Evolutionary conservation across 2,113 vertebrate species (phyloP).

Genomic region (Prionailurus viverrinus): DNA sequence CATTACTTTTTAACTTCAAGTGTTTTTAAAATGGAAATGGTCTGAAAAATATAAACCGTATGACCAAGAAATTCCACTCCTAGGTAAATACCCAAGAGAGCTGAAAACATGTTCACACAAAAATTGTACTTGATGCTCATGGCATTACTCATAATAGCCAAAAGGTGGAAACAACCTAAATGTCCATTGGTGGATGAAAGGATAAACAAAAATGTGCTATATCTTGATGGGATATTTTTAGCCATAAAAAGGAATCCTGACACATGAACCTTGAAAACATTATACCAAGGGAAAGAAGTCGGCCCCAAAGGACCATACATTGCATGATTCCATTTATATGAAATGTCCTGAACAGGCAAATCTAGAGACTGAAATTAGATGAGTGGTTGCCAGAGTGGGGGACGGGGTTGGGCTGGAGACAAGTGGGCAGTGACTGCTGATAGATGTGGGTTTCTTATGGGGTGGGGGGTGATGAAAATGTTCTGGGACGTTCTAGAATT

Average conservation of each 20-base stretch:
- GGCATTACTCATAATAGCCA: not conserved
- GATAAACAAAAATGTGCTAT: not conserved
- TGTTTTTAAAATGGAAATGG: not conserved
- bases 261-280: not conserved
- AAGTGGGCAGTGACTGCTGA: not conserved
- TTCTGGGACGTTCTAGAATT: not conserved
- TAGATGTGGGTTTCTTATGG: not conserved
- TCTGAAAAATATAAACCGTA: not conserved
- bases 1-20: not conserved
- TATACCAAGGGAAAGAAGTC: not conserved
- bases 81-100: not conserved
- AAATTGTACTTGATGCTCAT: not conserved
- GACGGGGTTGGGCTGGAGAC: not conserved
- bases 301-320: not conserved
- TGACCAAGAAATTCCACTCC: not conserved
- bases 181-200: not conserved
- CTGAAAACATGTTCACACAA: not conserved
- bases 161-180: not conserved
- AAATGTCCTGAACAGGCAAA: not conserved
- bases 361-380: not conserved
- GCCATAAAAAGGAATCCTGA: not conserved
- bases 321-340: not conserved
- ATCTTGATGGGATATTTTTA: not conserved
- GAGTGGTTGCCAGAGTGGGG: not conserved
- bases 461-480: not conserved